phyloP scores from a whole-genome alignment of 2,113 vertebrate species.

The sheep (Ovis aries) region ARS-UI_Ramb_v3.0 NC_056055.1:63142001-63142500 shows the following conservation, averaged over 20 bases:
- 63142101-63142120: not conserved
- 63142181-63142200: not conserved
- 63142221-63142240: not conserved
- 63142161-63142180: not conserved
- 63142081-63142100: not conserved
- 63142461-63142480: too few species aligned
- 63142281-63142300: not conserved
- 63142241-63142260: not conserved
- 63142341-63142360: too few species aligned
- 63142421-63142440: too few species aligned
- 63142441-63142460: too few species aligned
- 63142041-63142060: not conserved
- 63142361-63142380: too few species aligned
- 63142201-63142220: not conserved
- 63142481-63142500: too few species aligned
- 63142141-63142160: not conserved
- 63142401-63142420: too few species aligned
- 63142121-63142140: not conserved
- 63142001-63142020: not conserved
- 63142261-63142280: not conserved
- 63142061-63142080: not conserved
- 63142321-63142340: too few species aligned
- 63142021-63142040: not conserved
- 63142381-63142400: too few species aligned
- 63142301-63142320: too few species aligned